Percentiles rank a stretch among this genome's conserved stretches.
Conservation (phyloP, 1,140 invertebrate species). For the Idris sp. region DNA sequence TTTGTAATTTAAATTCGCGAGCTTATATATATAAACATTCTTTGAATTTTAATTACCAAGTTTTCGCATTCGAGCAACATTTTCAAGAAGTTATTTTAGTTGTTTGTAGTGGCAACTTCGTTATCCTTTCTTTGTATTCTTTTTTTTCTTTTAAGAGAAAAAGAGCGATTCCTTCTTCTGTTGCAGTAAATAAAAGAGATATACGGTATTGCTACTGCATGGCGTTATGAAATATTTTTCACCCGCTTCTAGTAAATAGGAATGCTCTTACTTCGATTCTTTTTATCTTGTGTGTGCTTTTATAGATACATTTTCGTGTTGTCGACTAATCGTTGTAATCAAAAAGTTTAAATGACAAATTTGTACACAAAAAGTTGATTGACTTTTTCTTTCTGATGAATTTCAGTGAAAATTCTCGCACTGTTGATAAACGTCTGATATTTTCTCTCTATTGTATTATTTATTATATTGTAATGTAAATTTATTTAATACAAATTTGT, state of each 20-base stretch:
- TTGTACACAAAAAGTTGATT: no score
- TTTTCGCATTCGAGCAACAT: slow-evolving; percentile 29
- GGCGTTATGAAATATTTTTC: slow-evolving; percentile 48
- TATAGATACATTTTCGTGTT: slow-evolving; percentile 23
- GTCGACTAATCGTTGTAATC: no score
- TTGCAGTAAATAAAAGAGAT: slow-evolving; percentile 55
- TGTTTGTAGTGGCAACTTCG: slow-evolving; percentile 46
- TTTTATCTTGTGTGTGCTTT: slow-evolving; percentile 19
- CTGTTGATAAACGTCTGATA: no score
- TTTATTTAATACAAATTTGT: no score
- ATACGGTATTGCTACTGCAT: slow-evolving; percentile 49
- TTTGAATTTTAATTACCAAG: slow-evolving; percentile 55
- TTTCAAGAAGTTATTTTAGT: slow-evolving; percentile 25
- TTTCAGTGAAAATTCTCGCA: no score
- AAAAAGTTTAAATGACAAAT: no score
- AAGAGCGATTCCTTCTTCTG: slow-evolving; percentile 24
- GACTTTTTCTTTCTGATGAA: no score
- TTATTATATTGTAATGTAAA: no score
- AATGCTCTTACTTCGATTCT: slow-evolving; percentile 1
- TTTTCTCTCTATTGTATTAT: no score
- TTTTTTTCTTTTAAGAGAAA: no score
- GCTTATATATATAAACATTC: slow-evolving; percentile 28
- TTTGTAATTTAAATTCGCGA: slow-evolving; percentile 43
- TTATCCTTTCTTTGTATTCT: slow-evolving; percentile 44
- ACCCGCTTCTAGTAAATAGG: slow-evolving; percentile 39